Conservation (phyloP, 1,140 invertebrate species). For the Onthophagus taurus region DNA sequence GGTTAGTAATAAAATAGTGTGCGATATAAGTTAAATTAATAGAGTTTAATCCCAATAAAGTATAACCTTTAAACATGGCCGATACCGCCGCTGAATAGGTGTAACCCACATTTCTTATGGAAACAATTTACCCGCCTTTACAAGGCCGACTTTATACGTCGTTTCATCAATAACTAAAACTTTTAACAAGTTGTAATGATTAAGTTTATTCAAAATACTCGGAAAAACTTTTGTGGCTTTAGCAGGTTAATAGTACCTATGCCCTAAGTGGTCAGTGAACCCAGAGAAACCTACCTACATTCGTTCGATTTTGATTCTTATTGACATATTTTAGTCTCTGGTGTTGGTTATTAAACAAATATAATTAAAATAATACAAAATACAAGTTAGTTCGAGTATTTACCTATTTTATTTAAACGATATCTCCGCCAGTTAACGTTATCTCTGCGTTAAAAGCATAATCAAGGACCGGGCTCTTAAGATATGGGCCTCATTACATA, state of each 20-base stretch:
- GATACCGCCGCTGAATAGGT: conserved; percentile 7
- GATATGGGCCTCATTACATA: too few species aligned
- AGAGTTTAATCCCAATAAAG: conserved; percentile 3
- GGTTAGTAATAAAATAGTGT: conserved; percentile 4
- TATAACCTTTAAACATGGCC: conserved; percentile 15
- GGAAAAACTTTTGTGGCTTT: neutral
- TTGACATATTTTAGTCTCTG: too few species aligned
- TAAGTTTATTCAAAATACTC: neutral
- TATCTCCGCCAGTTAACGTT: neutral
- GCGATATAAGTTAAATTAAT: conserved; percentile 5
- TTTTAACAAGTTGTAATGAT: neutral
- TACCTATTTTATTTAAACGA: neutral
- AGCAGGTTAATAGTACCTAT: conserved; percentile 11
- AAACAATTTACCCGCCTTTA: too few species aligned
- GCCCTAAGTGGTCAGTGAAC: conserved; percentile 11
- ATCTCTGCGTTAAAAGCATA: neutral
- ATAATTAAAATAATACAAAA: neutral
- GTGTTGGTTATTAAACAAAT: neutral
- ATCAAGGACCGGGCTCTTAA: neutral
- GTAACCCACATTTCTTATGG: conserved; percentile 14
- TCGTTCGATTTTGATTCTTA: neutral
- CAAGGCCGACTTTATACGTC: too few species aligned
- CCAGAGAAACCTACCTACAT: neutral
- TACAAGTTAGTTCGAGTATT: neutral
- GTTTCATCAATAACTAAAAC: neutral